Percentiles rank a stretch among this genome's conserved stretches.
Conservation (phyloP, 2,113 vertebrate genomes). For the Geococcyx californianus region DNA sequence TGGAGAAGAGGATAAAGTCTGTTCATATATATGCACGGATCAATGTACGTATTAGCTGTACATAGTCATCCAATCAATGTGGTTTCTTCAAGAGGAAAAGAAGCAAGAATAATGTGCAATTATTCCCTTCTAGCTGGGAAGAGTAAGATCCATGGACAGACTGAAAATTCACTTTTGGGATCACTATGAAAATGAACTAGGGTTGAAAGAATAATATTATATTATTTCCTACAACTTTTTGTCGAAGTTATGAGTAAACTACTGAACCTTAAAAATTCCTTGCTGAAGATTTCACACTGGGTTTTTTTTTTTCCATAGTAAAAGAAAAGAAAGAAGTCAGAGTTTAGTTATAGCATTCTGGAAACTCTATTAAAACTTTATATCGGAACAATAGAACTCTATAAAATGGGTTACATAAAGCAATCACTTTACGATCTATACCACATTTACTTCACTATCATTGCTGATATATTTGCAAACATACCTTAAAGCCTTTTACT, state of each 20-base stretch:
- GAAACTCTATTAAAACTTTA: background rate
- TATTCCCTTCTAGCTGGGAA: background rate
- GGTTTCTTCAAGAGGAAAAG: background rate
- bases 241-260: background rate
- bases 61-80: background rate
- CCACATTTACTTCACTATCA: background rate
- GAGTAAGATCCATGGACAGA: background rate
- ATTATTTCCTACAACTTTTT: background rate
- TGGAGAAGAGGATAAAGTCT: background rate
- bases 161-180: background rate
- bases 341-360: background rate
- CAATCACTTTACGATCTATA: background rate
- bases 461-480: background rate
- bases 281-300: background rate
- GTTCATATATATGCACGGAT: background rate
- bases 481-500: background rate
- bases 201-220: background rate
- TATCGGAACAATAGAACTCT: background rate
- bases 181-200: background rate
- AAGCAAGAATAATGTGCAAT: background rate
- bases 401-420: background rate
- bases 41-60: accelerated
- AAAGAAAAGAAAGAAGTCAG: background rate
- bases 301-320: too few species aligned
- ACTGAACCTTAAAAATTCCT: background rate